Base-by-base conservation (phyloP, 64 coral and sea anemone species). In the Stichodactyla mertensii region DNA sequence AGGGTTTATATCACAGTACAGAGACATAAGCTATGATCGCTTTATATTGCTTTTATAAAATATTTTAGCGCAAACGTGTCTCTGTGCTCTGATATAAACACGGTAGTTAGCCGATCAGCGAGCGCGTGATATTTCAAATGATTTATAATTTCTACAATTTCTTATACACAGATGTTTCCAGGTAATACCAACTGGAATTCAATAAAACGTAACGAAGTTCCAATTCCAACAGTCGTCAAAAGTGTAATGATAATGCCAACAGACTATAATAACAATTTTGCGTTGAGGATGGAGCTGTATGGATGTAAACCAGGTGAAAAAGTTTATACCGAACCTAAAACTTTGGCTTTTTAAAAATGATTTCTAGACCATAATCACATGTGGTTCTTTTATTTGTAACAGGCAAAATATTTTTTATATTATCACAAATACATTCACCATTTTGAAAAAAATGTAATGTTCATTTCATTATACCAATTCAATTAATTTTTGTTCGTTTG, bases 301-400 rank as follows among this genome's bases (percentile, higher is more conserved):
- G 94, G 94, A 15, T 96, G 94, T 62, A 78, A 81, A 28, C 91
- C 94, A 90, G 94, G 94, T 96, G 31, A 20, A 87, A 86, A 15
- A 52, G 4, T 28, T 57, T 27, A 10, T 27, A 74, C 24, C 2
- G 12, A 31, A 31, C 28, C 28, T 31, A 31, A 31, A 55, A 24
- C 54, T 27, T 15, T 28, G 16, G 1, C 18, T 45, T 45, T 45
- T 45, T 45, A 45, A 45, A 53, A 0, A 23, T 1, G 1, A 82
- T 54, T 51, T 77, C 10, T 77, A 77, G 9, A 14, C 19, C n/a
- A 77, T 19, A 0, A 77, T 77, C 36, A 45, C 36, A 45, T 45
- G 36, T 4, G 36, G 36, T 45, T 45, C 36, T 45, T 45, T 45
- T 45, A 45, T 45, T 45, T 45, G 36, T 45, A 45, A 45, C 36